Percentiles rank a stretch among this genome's conserved stretches.
Conservation (phyloP, 1,140 invertebrate species). For the Macrocentrus cingulum region DNA sequence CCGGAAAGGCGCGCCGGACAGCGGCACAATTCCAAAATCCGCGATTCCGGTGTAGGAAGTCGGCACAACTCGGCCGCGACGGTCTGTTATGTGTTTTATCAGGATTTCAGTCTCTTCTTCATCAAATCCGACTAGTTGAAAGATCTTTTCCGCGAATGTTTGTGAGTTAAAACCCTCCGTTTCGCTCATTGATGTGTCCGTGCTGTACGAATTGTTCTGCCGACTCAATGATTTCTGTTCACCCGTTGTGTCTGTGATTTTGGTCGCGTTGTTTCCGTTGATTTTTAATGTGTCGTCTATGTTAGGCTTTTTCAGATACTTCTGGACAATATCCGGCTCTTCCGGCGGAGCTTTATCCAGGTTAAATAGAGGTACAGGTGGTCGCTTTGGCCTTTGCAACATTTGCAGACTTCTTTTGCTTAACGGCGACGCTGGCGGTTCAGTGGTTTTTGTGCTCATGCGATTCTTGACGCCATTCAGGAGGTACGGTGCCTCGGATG, state of each 20-base stretch:
- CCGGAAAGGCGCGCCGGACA: conserved; percentile 43
- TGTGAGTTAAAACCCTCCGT: conserved; percentile 28
- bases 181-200: conserved; percentile 31
- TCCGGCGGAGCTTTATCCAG: conserved; percentile 27
- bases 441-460: conserved; percentile 31
- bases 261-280: too few relatives aligned
- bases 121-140: conserved; percentile 52
- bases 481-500: conserved; percentile 63
- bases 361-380: conserved; percentile 38
- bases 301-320: conserved; percentile 40
- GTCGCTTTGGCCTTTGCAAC: conserved; percentile 43
- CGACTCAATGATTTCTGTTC: neutral
- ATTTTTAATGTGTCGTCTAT: neutral
- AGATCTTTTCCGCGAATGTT: conserved; percentile 48
- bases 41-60: conserved; percentile 55
- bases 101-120: conserved; percentile 50
- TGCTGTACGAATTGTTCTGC: conserved; percentile 21
- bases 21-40: conserved; percentile 64
- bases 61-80: conserved; percentile 58
- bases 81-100: conserved; percentile 47
- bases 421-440: conserved; percentile 62
- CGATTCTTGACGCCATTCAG: conserved; percentile 47
- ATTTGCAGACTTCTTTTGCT: conserved; percentile 63
- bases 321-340: conserved; percentile 41
- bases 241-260: neutral